A percentile compares a stretch with the other conserved stretches of the same genome.
These are phyloP conservation scores for Trissolcus basalis DNA, from an alignment of 1,140 invertebrate genomes.

Conservation along the genomic window DNA sequence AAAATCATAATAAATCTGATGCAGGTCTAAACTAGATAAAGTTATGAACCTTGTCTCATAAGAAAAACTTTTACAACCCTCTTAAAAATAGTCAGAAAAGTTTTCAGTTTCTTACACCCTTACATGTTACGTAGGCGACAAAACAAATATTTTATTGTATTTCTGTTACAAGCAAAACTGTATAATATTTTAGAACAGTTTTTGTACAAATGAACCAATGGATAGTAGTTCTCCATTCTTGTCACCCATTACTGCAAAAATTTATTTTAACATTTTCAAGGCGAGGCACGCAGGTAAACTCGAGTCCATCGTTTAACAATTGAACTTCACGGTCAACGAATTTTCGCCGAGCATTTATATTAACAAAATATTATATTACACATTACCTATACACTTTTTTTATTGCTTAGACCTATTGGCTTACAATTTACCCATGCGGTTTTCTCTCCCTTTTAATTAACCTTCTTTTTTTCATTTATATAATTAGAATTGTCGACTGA, in stretches of 20 bases:
- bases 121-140: background rate
- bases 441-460: constrained; percentile 61
- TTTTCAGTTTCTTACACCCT: too few relatives aligned
- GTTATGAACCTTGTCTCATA: too few relatives aligned
- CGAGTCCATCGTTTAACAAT: constrained; percentile 63
- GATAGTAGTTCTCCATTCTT: constrained; percentile 50
- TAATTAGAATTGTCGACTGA: constrained; percentile 20
- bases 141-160: constrained; percentile 1
- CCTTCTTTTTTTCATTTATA: constrained; percentile 52
- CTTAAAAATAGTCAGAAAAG: too few relatives aligned
- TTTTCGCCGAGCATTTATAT: constrained; percentile 67
- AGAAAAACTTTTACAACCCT: too few relatives aligned
- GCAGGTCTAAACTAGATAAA: too few relatives aligned
- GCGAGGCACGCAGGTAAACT: constrained; percentile 65
- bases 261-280: constrained; percentile 58
- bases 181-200: constrained; percentile 38
- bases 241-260: constrained; percentile 55
- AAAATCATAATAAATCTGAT: too few relatives aligned
- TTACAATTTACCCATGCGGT: constrained; percentile 65
- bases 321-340: constrained; percentile 68
- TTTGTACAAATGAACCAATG: constrained; percentile 48
- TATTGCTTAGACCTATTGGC: constrained; percentile 75
- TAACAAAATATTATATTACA: constrained; percentile 76
- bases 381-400: constrained; percentile 67
- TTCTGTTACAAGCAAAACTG: constrained; percentile 38